Evolutionary conservation across 2,888 invertebrate genomes (phyloP), one percentile per base, ranked within the genome.

Genomic region (Dorcus hopei): DNA sequence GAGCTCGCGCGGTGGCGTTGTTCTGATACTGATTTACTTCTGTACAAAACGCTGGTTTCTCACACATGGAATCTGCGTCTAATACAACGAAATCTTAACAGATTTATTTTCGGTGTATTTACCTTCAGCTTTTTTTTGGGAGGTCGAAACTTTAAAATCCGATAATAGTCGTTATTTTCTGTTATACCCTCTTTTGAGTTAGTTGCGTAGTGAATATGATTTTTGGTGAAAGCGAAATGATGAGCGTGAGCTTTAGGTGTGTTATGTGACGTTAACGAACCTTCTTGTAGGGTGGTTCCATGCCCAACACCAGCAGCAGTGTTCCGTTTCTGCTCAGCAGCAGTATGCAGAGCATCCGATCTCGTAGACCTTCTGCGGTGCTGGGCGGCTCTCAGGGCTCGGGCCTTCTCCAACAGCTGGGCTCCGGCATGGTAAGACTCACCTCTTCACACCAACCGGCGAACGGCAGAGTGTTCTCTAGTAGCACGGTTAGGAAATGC

Each of bases 401-500:
- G 56, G 90, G 91, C 65, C 81, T 95, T 62, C 81, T 95, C 68
- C 93, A 94, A 76, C 93, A 94, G 80, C 83, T 95, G 77, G 92
- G 93, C 85, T 88, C 90, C 80, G 93, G 93, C 85, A 90, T 95
- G 91, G 94, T 94, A 91, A 93, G 93, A 85, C 89, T 85, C 83
- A 80, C 85, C 85, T 80, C 84, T 83, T 83, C 84, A 76, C 76
- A 77, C 72, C 78, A 77, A 75, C 77, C 74, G 74, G 74, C 72
- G 79, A 78, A 71, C 79, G 80, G 75, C 81, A 81, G 82, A 79
- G 78, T 75, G 74, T 80, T 71, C 77, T 82, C 73, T 82, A 82
- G 75, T 81, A 79, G 78, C 80, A 81, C 84, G 68, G 87, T 88
- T 80, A 83, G 87, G 81, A 88, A 88, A 82, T 88, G 87, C 82